These are phyloP conservation scores for Loris lydekkerianus DNA, from an alignment of 2,797 vertebrate genomes.

Conservation along the genomic window DNA sequence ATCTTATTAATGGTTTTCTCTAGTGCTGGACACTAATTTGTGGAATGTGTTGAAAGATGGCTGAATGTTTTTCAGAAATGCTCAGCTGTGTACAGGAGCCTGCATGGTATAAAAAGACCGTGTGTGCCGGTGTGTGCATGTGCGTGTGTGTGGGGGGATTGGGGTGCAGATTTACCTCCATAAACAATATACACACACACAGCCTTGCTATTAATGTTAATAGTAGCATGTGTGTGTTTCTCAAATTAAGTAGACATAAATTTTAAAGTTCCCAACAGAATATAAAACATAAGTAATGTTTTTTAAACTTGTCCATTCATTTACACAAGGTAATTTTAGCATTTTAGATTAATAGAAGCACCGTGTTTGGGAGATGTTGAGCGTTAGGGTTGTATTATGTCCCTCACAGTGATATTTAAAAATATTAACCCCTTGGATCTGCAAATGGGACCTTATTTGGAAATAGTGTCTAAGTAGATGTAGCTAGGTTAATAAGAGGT, in stretches of 20 bases:
- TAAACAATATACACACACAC: not conserved
- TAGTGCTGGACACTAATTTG: not conserved
- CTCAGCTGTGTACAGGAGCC: not conserved
- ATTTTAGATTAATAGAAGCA: conserved; percentile 11
- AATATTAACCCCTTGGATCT: not conserved
- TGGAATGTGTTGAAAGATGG: not conserved
- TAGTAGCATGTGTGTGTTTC: not conserved
- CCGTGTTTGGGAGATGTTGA: not conserved
- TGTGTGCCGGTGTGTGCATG: not conserved
- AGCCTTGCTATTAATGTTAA: not conserved
- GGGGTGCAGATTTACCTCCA: not conserved
- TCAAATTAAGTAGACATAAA: conserved; percentile 23
- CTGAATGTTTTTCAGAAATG: not conserved
- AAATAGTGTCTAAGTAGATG: not conserved
- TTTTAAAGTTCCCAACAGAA: conserved; percentile 5
- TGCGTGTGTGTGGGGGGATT: not conserved
- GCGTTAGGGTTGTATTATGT: not conserved
- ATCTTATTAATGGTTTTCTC: not conserved
- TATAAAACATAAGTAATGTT: not conserved
- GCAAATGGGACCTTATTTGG: not conserved
- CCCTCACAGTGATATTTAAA: not conserved
- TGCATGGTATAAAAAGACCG: not conserved
- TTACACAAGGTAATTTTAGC: not conserved
- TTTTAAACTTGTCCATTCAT: not conserved
- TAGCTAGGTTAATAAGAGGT: not conserved